Percentiles rank a stretch among this genome's conserved stretches.
These are phyloP conservation scores for Silvanus unidentatus DNA, from an alignment of 2,888 invertebrate genomes.

Conservation along the genomic window DNA sequence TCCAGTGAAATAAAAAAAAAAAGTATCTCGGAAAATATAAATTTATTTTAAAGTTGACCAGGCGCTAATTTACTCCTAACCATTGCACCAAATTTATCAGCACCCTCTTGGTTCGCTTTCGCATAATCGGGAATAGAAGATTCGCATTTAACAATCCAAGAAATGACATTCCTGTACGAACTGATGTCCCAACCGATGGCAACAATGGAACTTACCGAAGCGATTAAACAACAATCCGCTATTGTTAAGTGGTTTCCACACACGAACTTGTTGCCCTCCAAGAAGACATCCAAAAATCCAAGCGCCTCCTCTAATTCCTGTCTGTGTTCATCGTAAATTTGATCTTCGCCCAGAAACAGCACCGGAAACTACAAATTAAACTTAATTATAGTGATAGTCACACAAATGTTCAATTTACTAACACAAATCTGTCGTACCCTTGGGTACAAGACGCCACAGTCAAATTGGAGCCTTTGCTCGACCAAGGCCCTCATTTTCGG, in stretches of 20 bases:
- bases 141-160: constrained; percentile 56
- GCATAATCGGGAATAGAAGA: constrained; percentile 52
- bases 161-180: constrained; percentile 52
- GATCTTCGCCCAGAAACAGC: constrained; percentile 53
- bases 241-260: constrained; percentile 58
- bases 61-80: constrained; percentile 51
- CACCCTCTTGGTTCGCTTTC: constrained; percentile 55
- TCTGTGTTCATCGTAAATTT: constrained; percentile 51
- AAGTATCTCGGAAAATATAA: no score
- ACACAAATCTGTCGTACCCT: constrained; percentile 59
- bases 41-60: constrained; percentile 39
- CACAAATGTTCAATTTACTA: constrained; percentile 30
- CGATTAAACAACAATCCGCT: constrained; percentile 58
- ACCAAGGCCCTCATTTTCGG: constrained; percentile 52
- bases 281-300: constrained; percentile 55
- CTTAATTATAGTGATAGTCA: neutral
- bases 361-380: constrained; percentile 53
- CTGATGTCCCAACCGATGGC: constrained; percentile 55
- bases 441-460: constrained; percentile 57
- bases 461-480: constrained; percentile 59
- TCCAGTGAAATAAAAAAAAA: no score
- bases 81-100: constrained; percentile 53
- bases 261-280: constrained; percentile 55
- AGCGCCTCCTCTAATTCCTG: constrained; percentile 54
- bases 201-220: constrained; percentile 54